Conservation (phyloP, 2,113 vertebrate genomes). For the Rhagologus leucostigma region DNA sequence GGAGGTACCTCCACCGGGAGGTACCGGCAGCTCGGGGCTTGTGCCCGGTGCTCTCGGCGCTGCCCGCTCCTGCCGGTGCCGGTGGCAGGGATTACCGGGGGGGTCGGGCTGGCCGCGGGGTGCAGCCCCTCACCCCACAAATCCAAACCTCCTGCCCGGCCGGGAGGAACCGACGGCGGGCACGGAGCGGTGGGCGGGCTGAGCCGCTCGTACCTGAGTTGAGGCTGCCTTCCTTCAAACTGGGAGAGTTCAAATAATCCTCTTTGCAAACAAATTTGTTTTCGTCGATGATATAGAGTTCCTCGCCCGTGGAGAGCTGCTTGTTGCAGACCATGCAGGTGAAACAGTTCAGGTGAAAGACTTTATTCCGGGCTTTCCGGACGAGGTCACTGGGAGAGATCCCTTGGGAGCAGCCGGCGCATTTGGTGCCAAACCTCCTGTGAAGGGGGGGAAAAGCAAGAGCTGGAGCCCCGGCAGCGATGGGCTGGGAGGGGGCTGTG, state of each 20-base stretch:
- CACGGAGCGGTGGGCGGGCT: not conserved
- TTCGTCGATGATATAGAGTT: slow-evolving; percentile 95
- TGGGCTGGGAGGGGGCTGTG: not conserved
- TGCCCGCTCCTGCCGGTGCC: not conserved
- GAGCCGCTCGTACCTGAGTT: slow-evolving; percentile 86
- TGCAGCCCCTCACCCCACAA: not conserved
- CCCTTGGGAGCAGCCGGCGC: slow-evolving; percentile 92
- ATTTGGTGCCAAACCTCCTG: slow-evolving; percentile 96
- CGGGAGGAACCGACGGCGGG: not conserved
- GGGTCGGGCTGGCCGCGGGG: not conserved
- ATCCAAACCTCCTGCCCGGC: not conserved
- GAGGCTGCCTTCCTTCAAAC: slow-evolving; percentile 89
- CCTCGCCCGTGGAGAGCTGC: slow-evolving; percentile 97
- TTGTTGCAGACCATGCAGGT: slow-evolving; percentile 99
- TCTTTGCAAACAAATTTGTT: slow-evolving; percentile 99
- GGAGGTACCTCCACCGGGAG: not conserved
- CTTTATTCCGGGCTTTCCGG: slow-evolving; percentile 92
- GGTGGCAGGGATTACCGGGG: not conserved
- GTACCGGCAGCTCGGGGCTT: not conserved
- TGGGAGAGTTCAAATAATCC: slow-evolving; percentile 88
- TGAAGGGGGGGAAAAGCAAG: not conserved
- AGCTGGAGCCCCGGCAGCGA: not conserved
- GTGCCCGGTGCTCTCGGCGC: not conserved
- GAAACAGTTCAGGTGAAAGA: slow-evolving; percentile 98
- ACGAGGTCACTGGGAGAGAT: slow-evolving; percentile 96